Conservation (phyloP, 2,888 invertebrate genomes). For the Dioctria rufipes region DNA sequence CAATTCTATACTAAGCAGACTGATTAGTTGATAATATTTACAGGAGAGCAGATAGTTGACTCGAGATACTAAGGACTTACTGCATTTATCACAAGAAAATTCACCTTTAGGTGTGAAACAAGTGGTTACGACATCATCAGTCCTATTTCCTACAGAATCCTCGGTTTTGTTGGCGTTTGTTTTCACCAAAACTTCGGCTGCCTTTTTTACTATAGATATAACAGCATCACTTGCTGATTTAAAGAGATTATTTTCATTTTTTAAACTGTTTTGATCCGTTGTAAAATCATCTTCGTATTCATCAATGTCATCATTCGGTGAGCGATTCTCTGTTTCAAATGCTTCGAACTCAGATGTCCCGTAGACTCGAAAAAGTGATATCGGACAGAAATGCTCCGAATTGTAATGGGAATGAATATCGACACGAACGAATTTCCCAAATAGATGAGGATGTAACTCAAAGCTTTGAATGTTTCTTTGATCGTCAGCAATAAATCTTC, state of each 20-base stretch:
- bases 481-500: conserved; percentile 89
- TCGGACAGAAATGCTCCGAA: conserved; percentile 96
- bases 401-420: conserved; percentile 96
- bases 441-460: conserved; percentile 83
- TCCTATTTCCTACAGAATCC: conserved; percentile 60
- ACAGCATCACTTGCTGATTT: conserved; percentile 93
- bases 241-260: conserved; percentile 81
- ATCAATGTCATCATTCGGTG: conserved; percentile 78
- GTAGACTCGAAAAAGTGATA: conserved; percentile 94
- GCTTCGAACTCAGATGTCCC: conserved; percentile 95
- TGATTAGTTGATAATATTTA: conserved; percentile 75
- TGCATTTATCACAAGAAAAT: conserved; percentile 83
- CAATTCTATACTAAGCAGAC: conserved; percentile 76
- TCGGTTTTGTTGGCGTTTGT: conserved; percentile 77
- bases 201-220: conserved; percentile 92
- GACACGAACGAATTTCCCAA: conserved; percentile 91
- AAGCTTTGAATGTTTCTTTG: conserved; percentile 91
- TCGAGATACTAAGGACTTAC: conserved; percentile 79
- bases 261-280: conserved; percentile 66
- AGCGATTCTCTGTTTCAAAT: conserved; percentile 84
- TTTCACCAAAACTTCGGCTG: conserved; percentile 87
- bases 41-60: conserved; percentile 85
- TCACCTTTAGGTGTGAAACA: conserved; percentile 84
- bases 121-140: conserved; percentile 63
- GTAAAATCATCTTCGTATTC: conserved; percentile 80